phyloP scores from a whole-genome alignment of 2,888 invertebrate species.

The Dione juno region DNA sequence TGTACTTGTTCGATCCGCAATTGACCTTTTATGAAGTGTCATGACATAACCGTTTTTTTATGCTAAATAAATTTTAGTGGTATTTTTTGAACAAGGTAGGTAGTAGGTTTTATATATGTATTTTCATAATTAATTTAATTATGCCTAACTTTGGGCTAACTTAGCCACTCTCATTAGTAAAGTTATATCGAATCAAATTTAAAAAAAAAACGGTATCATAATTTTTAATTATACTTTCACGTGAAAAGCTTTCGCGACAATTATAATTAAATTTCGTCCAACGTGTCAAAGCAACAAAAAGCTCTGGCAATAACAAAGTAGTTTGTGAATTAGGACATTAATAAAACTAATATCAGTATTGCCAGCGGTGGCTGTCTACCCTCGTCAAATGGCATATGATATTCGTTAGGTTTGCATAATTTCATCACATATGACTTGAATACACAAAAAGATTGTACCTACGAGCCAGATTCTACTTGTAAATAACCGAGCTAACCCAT shows the following conservation, averaged over 20 bases:
- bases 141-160: too few species aligned
- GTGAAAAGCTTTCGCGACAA: background rate
- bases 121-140: too few species aligned
- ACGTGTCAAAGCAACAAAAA: conserved; percentile 24
- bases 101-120: too few species aligned
- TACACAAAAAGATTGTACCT: conserved; percentile 46
- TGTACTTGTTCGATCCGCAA: too few species aligned
- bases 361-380: conserved; percentile 45
- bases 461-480: background rate
- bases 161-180: too few species aligned
- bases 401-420: conserved; percentile 48
- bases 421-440: conserved; percentile 50
- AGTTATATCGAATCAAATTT: too few species aligned
- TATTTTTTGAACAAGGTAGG: too few species aligned
- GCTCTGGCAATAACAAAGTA: conserved; percentile 14
- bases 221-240: too few species aligned
- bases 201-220: too few species aligned
- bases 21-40: too few species aligned
- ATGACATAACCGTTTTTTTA: too few species aligned
- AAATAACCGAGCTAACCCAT: conserved; percentile 43
- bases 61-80: too few species aligned
- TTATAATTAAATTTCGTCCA: conserved; percentile 3
- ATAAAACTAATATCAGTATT: conserved; percentile 37
- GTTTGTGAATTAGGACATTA: conserved; percentile 38
- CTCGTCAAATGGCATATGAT: conserved; percentile 54